Conservation (phyloP, 2,888 invertebrate species). For the Caenorhabditis doughertyi region DNA sequence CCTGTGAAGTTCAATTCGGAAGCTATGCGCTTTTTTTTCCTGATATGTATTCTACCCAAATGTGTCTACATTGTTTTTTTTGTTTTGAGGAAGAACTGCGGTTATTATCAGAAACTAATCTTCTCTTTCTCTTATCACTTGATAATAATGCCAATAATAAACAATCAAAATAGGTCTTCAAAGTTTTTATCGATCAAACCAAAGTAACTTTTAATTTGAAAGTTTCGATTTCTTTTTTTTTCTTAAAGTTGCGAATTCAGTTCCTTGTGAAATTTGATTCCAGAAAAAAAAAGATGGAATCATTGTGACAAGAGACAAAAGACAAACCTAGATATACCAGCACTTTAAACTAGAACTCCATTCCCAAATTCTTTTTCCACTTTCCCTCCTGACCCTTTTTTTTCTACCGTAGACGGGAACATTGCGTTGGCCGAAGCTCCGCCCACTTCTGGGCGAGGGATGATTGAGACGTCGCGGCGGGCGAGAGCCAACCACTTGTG, state of each 20-base stretch:
- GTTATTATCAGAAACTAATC: not conserved
- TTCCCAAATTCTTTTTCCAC: conserved; percentile 20
- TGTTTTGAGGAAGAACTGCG: not conserved
- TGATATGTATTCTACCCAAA: no score
- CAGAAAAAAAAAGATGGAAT: not conserved
- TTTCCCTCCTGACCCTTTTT: conserved; percentile 40
- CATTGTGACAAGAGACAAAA: conserved; percentile 7
- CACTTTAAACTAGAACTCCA: conserved; percentile 5
- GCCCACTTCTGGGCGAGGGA: conserved; percentile 62
- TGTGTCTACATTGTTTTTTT: no score
- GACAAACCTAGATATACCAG: conserved; percentile 45
- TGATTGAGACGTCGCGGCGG: conserved; percentile 62
- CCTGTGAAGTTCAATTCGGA: conserved; percentile 20
- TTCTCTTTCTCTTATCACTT: not conserved
- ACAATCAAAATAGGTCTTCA: not conserved
- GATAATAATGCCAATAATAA: no score
- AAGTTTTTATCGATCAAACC: not conserved
- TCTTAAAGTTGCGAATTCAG: conserved; percentile 1
- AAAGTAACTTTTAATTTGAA: not conserved
- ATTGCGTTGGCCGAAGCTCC: conserved; percentile 52
- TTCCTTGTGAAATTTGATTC: conserved; percentile 33
- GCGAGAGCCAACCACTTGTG: conserved; percentile 64
- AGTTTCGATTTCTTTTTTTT: not conserved
- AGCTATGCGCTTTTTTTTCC: not conserved
- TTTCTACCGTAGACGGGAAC: conserved; percentile 65